Percentiles rank a stretch among this genome's conserved stretches.
Evolutionary conservation across 1,140 invertebrate genomes (phyloP).

Genomic region (Bombyx mandarina): DNA sequence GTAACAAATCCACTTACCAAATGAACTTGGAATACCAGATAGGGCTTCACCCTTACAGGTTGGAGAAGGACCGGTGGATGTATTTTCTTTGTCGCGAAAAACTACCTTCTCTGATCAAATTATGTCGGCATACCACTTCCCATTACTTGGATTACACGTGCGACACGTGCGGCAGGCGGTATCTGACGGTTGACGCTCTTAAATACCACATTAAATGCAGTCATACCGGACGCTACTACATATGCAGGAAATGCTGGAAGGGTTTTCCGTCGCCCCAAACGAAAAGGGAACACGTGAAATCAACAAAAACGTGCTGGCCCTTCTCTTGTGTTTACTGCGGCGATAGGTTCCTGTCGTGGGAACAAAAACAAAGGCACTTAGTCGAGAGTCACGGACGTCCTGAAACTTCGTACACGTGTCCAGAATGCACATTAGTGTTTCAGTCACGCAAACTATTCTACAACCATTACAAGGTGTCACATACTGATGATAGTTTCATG

Average conservation of each 20-base stretch:
- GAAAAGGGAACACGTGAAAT: conserved; percentile 35
- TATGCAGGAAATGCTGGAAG: conserved; percentile 48
- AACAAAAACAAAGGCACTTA: conserved; percentile 41
- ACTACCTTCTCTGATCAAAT: conserved; percentile 30
- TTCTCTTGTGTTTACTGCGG: conserved; percentile 42
- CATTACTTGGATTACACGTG: conserved; percentile 53
- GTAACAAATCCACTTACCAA: conserved; percentile 19
- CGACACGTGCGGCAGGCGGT: conserved; percentile 46
- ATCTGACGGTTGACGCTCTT: conserved; percentile 40
- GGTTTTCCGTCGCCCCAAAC: conserved; percentile 34
- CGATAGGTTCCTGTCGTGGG: conserved; percentile 48
- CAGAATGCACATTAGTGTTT: conserved; percentile 38
- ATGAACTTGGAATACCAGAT: conserved; percentile 31
- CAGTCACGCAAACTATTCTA: conserved; percentile 36
- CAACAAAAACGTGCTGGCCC: conserved; percentile 38
- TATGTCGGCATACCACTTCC: conserved; percentile 43
- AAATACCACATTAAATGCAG: conserved; percentile 46
- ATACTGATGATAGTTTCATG: conserved; percentile 39
- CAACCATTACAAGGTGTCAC: conserved; percentile 39
- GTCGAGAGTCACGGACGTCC: conserved; percentile 30
- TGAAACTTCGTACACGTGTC: conserved; percentile 34
- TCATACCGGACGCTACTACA: conserved; percentile 34
- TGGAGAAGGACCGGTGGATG: conserved; percentile 38
- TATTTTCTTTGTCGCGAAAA: conserved; percentile 43
- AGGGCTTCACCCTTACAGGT: conserved; percentile 38